Percentiles rank a stretch among this genome's conserved stretches.
These are phyloP conservation scores for Gasterosteus nipponicus DNA, from an alignment of 2,113 vertebrate species.

Conservation along the genomic window DNA sequence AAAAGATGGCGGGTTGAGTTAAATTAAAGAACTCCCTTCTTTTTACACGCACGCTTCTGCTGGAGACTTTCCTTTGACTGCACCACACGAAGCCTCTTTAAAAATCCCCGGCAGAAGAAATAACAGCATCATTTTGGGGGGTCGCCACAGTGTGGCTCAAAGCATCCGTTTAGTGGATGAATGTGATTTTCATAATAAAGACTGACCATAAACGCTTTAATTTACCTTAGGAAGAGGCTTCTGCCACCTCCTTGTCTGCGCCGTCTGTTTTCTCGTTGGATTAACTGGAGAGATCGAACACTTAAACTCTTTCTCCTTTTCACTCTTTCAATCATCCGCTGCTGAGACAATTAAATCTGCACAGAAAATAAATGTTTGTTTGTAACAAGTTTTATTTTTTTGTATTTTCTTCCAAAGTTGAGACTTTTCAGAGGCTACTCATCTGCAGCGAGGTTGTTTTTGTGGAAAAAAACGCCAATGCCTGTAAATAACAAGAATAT, in stretches of 20 bases:
- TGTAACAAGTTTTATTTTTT: neutral
- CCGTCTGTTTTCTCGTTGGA: neutral
- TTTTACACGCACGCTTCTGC: neutral
- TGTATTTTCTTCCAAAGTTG: neutral
- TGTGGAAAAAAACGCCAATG: neutral
- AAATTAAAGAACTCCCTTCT: neutral
- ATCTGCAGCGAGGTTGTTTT: neutral
- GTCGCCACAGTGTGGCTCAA: neutral
- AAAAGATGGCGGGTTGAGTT: conserved; percentile 22
- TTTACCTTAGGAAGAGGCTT: neutral
- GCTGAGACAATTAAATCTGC: neutral
- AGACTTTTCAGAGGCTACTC: neutral
- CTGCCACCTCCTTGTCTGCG: neutral
- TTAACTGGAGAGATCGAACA: neutral
- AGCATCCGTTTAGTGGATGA: neutral
- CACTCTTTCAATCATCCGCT: neutral
- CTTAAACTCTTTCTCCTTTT: neutral
- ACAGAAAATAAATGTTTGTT: neutral
- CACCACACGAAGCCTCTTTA: neutral
- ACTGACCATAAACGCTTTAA: neutral
- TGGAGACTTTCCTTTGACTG: neutral
- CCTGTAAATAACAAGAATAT: neutral
- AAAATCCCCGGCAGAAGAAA: neutral
- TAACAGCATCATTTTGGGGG: neutral
- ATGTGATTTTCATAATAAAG: neutral